These are phyloP conservation scores for Trichogramma pretiosum DNA, from an alignment of 1,140 invertebrate species.

Conservation along the genomic window DNA sequence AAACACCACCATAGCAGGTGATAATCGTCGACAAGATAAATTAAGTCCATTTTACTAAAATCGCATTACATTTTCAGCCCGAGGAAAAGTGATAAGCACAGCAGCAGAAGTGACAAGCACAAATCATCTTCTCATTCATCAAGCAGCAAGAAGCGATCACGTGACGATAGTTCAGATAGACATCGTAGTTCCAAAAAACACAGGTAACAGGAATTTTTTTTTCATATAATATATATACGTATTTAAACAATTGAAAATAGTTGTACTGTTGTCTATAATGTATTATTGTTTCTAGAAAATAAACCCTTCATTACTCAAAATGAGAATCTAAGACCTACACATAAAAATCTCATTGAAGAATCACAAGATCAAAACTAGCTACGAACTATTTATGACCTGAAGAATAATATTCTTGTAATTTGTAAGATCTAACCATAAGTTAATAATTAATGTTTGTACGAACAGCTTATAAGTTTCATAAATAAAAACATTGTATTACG, in stretches of 20 bases:
- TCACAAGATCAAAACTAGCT: no score
- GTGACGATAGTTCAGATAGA: slow-evolving; percentile 63
- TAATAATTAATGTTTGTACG: no score
- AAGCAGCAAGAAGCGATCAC: slow-evolving; percentile 55
- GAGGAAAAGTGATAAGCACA: slow-evolving; percentile 44
- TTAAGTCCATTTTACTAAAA: slow-evolving; percentile 14
- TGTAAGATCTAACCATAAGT: no score
- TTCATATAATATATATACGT: background rate
- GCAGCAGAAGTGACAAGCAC: slow-evolving; percentile 24
- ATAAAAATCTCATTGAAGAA: no score
- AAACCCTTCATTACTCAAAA: no score
- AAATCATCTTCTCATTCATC: slow-evolving; percentile 42
- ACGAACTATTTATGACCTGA: no score
- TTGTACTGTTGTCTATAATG: background rate
- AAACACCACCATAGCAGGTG: slow-evolving; percentile 47
- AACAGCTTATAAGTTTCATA: slow-evolving; percentile 6
- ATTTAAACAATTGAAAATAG: background rate
- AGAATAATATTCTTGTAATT: no score
- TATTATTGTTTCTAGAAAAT: slow-evolving; percentile 13
- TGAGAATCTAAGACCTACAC: no score
- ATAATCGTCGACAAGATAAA: slow-evolving; percentile 22
- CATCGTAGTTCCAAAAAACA: slow-evolving; percentile 59
- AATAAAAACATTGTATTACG: slow-evolving; percentile 4
- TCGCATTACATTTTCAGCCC: slow-evolving; percentile 29
- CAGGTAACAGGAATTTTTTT: slow-evolving; percentile 40